Conservation (phyloP, 2,888 invertebrate genomes). For the Aleiodes leptofemur region DNA sequence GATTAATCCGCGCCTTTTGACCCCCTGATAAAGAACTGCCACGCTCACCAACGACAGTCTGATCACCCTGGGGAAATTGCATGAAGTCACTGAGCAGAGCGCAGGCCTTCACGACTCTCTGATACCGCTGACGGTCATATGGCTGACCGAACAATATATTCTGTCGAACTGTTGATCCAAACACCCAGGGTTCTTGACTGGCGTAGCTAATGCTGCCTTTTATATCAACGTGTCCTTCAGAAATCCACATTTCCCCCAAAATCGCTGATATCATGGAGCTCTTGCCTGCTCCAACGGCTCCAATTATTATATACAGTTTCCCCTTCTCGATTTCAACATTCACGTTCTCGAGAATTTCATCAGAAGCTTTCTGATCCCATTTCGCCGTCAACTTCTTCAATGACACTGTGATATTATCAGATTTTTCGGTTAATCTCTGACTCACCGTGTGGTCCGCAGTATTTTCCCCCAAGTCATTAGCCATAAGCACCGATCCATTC, state of each 20-base stretch:
- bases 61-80: slow-evolving; percentile 83
- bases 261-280: slow-evolving; percentile 82
- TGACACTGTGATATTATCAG: slow-evolving; percentile 54
- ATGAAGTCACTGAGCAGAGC: slow-evolving; percentile 75
- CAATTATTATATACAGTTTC: slow-evolving; percentile 83
- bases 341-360: slow-evolving; percentile 77
- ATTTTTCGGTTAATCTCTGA: slow-evolving; percentile 52
- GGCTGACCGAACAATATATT: slow-evolving; percentile 90
- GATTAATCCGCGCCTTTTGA: slow-evolving; percentile 83
- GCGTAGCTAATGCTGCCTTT: slow-evolving; percentile 84
- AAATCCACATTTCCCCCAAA: slow-evolving; percentile 83
- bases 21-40: slow-evolving; percentile 85
- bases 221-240: slow-evolving; percentile 79
- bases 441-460: slow-evolving; percentile 56
- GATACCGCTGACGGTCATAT: slow-evolving; percentile 79
- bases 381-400: slow-evolving; percentile 72
- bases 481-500: slow-evolving; percentile 69
- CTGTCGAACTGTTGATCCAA: slow-evolving; percentile 85
- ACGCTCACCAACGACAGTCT: slow-evolving; percentile 83
- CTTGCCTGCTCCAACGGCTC: slow-evolving; percentile 87
- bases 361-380: slow-evolving; percentile 77
- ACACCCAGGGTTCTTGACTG: slow-evolving; percentile 91
- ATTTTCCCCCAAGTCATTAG: slow-evolving; percentile 61
- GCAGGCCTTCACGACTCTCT: slow-evolving; percentile 73
- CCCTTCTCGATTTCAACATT: slow-evolving; percentile 78